Conservation (phyloP, 2,888 invertebrate species). For the Rhagonycha fulva region DNA sequence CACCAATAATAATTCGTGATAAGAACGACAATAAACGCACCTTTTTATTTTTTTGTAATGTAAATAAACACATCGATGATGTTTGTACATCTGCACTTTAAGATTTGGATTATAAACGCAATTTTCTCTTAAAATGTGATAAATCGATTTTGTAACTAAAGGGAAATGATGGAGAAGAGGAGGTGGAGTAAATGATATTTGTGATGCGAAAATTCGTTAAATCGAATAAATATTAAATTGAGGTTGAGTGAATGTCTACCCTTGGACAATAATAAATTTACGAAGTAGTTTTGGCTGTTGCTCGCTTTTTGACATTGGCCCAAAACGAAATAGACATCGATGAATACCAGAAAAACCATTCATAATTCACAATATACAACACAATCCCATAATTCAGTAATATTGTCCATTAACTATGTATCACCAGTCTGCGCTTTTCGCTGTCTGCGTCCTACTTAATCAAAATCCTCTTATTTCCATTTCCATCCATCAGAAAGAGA, state of each 20-base stretch:
- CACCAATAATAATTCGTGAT: neutral
- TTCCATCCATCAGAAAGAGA: constrained; percentile 8
- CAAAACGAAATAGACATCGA: constrained; percentile 3
- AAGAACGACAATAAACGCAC: neutral
- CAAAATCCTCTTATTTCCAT: neutral
- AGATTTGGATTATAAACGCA: neutral
- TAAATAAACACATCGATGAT: neutral
- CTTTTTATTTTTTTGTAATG: neutral
- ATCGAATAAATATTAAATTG: neutral
- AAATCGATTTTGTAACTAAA: neutral
- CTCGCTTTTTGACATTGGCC: neutral
- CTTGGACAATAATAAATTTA: neutral
- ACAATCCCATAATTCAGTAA: constrained; percentile 29
- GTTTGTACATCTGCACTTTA: neutral
- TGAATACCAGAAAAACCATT: constrained; percentile 23
- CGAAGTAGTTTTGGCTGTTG: neutral
- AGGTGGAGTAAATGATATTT: neutral
- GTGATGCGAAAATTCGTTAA: neutral
- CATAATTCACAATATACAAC: constrained; percentile 27
- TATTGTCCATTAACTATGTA: constrained; percentile 32
- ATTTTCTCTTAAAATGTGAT: neutral
- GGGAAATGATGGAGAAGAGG: neutral
- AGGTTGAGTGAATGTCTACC: neutral
- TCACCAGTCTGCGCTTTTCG: constrained; percentile 27
- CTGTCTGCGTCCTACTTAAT: constrained; percentile 27